These are phyloP conservation scores for Dipodomys spectabilis DNA, from an alignment of 2,113 vertebrate species.

Conservation along the genomic window DNA sequence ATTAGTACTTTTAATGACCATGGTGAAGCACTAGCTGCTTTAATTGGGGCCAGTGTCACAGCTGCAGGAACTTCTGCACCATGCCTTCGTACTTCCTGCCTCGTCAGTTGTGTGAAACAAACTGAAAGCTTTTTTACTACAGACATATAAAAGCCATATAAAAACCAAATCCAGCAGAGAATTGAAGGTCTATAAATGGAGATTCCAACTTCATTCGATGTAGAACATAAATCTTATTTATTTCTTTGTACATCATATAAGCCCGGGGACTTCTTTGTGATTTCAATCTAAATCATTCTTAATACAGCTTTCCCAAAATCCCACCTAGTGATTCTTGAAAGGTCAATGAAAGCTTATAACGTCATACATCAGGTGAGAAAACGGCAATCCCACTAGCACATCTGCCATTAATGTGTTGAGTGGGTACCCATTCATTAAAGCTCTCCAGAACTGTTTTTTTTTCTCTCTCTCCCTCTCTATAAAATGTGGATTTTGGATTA, in stretches of 20 bases:
- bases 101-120: slow-evolving; percentile 30
- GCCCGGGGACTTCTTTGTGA: background rate
- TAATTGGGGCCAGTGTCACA: background rate
- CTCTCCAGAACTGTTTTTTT: background rate
- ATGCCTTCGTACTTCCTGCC: background rate
- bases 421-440: background rate
- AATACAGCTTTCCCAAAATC: background rate
- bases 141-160: background rate
- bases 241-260: background rate
- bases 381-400: background rate
- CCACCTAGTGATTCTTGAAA: background rate
- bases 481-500: background rate
- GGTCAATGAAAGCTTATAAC: background rate
- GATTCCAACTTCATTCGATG: background rate
- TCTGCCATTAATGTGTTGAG: background rate
- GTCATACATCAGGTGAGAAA: background rate
- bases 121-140: background rate
- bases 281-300: background rate
- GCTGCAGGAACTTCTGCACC: slow-evolving; percentile 20
- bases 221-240: background rate
- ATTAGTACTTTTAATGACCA: slow-evolving; percentile 13
- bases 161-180: background rate
- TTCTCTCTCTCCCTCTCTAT: no score
- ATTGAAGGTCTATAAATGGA: background rate
- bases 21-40: background rate